A percentile compares a stretch with the other conserved stretches of the same genome.
phyloP scores from a whole-genome alignment of 2,113 vertebrate species.

The Charina bottae region DNA sequence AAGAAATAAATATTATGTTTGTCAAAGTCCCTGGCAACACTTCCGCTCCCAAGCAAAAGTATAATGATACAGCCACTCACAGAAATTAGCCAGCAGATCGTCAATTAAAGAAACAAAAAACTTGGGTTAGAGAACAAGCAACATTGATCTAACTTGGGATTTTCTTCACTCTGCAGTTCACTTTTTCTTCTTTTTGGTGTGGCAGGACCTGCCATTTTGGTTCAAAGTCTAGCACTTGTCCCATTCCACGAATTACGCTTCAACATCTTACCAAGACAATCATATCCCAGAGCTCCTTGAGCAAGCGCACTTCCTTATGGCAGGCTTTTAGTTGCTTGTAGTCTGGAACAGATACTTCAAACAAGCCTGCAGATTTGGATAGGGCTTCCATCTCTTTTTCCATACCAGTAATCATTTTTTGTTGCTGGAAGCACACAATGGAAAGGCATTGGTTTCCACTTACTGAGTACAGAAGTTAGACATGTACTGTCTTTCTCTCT shows the following conservation, averaged over 20 bases:
- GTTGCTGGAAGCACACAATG: slow-evolving; percentile 52
- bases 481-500: neutral
- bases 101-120: neutral
- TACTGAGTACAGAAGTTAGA: fast-evolving
- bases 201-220: neutral
- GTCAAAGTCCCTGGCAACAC: neutral
- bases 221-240: neutral
- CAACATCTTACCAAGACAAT: slow-evolving; percentile 64
- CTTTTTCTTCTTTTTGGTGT: neutral
- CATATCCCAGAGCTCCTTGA: slow-evolving; percentile 82
- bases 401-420: slow-evolving; percentile 54
- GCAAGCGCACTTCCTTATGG: slow-evolving; percentile 68
- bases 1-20: neutral
- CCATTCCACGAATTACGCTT: neutral
- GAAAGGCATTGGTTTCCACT: neutral
- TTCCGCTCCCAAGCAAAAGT: neutral
- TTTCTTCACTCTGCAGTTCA: neutral
- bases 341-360: slow-evolving; percentile 70
- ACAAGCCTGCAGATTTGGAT: slow-evolving; percentile 67
- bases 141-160: neutral
- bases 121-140: neutral
- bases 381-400: slow-evolving; percentile 64
- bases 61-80: neutral
- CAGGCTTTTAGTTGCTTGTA: slow-evolving; percentile 73
- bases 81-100: neutral